These are phyloP conservation scores for Heliconius aoede DNA, from an alignment of 2,888 invertebrate species.

Conservation along the genomic window DNA sequence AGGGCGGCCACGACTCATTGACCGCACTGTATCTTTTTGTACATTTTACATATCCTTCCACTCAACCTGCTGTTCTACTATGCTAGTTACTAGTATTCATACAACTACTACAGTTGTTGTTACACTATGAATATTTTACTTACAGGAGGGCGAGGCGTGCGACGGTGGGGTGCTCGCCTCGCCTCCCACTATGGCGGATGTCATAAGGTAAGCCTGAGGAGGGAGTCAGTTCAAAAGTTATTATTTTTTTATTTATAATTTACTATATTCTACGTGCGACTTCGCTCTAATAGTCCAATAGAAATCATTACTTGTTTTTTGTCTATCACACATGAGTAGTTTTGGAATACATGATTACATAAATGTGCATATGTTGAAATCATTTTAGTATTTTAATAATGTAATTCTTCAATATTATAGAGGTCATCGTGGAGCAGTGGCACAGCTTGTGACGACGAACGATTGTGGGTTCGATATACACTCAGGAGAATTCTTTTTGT, in stretches of 20 bases:
- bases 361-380: too few relatives aligned
- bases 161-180: conserved; percentile 70
- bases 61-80: conserved; percentile 4
- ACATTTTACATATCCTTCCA: background rate
- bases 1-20: too few relatives aligned
- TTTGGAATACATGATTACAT: too few relatives aligned
- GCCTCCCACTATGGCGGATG: conserved; percentile 81
- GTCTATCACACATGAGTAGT: too few relatives aligned
- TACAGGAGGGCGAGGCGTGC: conserved; percentile 77
- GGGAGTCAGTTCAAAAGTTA: background rate
- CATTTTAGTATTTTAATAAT: too few relatives aligned
- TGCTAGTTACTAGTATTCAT: too few relatives aligned
- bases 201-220: conserved; percentile 68
- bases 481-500: background rate
- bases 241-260: too few relatives aligned
- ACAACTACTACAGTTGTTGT: background rate
- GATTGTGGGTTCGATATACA: background rate
- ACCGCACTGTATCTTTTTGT: background rate
- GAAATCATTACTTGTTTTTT: too few relatives aligned
- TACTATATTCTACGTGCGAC: too few relatives aligned
- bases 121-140: conserved; percentile 2
- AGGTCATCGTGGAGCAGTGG: background rate
- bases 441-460: background rate
- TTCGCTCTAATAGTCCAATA: too few relatives aligned
- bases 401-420: too few relatives aligned